Conservation (phyloP, 2,113 vertebrate genomes). For the Sylvilagus bachmani region DNA sequence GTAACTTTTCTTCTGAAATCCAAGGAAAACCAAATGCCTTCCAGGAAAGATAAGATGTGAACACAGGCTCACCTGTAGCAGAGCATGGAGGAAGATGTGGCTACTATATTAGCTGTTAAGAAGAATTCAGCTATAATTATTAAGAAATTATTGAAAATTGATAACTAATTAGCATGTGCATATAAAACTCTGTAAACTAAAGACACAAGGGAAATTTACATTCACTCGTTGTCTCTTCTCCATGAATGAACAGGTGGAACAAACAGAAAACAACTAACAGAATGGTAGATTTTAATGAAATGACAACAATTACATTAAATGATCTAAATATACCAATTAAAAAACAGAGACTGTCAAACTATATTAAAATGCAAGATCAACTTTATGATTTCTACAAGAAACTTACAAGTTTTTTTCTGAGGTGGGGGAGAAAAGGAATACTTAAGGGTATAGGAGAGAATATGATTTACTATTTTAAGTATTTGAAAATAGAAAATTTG, state of each 20-base stretch:
- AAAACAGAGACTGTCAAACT: constrained; percentile 7
- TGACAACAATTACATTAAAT: constrained; percentile 23
- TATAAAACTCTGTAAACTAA: not conserved
- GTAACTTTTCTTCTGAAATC: not conserved
- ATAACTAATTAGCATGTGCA: not conserved
- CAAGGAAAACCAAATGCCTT: not conserved
- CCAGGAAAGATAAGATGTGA: not conserved
- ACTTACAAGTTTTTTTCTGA: not conserved
- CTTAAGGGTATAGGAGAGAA: not conserved
- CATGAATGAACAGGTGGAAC: constrained; percentile 8
- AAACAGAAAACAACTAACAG: constrained; percentile 5
- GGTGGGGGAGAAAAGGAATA: not conserved
- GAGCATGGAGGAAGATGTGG: not conserved
- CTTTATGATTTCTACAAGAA: not conserved
- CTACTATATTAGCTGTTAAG: not conserved
- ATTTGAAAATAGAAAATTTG: constrained; percentile 22
- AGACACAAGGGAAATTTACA: not conserved
- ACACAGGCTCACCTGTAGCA: not conserved
- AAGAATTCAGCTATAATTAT: constrained; percentile 26
- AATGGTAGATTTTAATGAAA: constrained; percentile 30
- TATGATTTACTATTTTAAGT: not conserved
- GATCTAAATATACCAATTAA: not conserved
- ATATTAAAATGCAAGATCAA: not conserved
- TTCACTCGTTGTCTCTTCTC: not conserved
- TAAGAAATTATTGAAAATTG: not conserved